A percentile compares a stretch with the other conserved stretches of the same genome.
phyloP scores from a whole-genome alignment of 2,888 invertebrate genomes.

The Euplexia lucipara region DNA sequence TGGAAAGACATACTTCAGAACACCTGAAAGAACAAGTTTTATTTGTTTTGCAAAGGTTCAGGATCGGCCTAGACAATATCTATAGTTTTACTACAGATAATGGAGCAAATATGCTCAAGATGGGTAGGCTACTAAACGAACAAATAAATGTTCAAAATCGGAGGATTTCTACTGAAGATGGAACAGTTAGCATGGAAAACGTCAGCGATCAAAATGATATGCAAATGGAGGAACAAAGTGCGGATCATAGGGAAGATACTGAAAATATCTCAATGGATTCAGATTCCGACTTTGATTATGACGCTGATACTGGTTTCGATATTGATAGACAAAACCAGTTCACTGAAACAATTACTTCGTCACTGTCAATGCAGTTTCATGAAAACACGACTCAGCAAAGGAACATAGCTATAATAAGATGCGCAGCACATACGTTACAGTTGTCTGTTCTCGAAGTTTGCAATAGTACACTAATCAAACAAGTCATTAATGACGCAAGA shows the following conservation, averaged over 20 bases:
- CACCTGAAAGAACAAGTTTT: constrained; percentile 10
- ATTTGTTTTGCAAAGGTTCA: constrained; percentile 2
- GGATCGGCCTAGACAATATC: constrained; percentile 4
- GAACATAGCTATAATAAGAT: neutral
- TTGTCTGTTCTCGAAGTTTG: constrained; percentile 6
- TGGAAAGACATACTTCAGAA: constrained; percentile 5
- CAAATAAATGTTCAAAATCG: neutral
- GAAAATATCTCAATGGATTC: constrained; percentile 11
- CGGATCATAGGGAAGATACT: neutral
- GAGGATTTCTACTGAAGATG: neutral
- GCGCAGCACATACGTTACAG: constrained; percentile 5
- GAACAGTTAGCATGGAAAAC: neutral
- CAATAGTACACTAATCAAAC: neutral
- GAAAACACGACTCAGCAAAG: constrained; percentile 8
- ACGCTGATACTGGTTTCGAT: constrained; percentile 7
- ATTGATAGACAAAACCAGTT: neutral
- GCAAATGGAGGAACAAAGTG: neutral
- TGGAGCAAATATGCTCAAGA: constrained; percentile 15
- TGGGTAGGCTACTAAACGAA: constrained; percentile 1
- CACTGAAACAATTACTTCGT: neutral
- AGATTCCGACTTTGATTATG: constrained; percentile 10
- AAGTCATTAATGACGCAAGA: neutral
- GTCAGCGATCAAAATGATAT: too few relatives aligned
- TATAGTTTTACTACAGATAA: constrained; percentile 9
- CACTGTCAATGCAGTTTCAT: constrained; percentile 4